Evolutionary conservation across 2,888 invertebrate genomes (phyloP).

Genomic region (Philonicus albiceps): DNA sequence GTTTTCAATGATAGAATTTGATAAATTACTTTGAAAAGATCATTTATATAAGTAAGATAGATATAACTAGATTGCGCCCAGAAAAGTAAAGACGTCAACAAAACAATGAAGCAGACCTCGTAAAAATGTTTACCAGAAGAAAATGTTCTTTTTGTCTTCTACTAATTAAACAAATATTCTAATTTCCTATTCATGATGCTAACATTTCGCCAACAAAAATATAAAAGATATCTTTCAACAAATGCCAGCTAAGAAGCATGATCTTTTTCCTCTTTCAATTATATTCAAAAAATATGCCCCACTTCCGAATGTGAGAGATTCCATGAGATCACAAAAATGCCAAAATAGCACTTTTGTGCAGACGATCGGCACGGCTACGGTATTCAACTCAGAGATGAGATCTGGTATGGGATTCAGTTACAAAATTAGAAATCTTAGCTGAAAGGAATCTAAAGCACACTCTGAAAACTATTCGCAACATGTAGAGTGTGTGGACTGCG

Average conservation of each 20-base stretch:
- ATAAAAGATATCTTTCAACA: background rate
- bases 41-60: too few relatives aligned
- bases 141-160: background rate
- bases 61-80: too few relatives aligned
- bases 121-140: background rate
- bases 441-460: slow-evolving; percentile 32
- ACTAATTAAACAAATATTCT: background rate
- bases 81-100: background rate
- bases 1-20: too few relatives aligned
- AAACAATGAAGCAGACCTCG: background rate
- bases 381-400: slow-evolving; percentile 1
- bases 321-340: slow-evolving; percentile 21
- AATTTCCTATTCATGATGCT: background rate
- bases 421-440: slow-evolving; percentile 45
- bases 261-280: background rate
- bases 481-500: background rate
- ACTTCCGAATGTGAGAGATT: background rate
- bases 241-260: background rate
- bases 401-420: slow-evolving; percentile 42
- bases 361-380: background rate
- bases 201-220: background rate
- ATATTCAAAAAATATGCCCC: background rate
- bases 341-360: slow-evolving; percentile 23
- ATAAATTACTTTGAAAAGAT: too few relatives aligned
- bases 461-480: background rate